A percentile compares a stretch with the other conserved stretches of the same genome.
Evolutionary conservation across 2,888 invertebrate species (phyloP).

Genomic region (Meiosimyza platycephala): DNA sequence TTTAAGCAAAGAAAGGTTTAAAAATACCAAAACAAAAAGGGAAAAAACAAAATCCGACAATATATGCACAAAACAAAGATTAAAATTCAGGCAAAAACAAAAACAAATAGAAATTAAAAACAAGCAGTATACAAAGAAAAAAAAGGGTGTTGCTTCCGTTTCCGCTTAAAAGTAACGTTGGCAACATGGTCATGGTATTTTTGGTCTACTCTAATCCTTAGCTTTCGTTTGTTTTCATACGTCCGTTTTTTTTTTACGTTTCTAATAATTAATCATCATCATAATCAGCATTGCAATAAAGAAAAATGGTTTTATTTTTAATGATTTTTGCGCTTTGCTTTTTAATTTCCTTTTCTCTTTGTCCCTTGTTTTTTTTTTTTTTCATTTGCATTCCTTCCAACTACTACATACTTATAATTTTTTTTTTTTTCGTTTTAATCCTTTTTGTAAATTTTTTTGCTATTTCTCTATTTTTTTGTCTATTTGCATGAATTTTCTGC

Average conservation of each 20-base stretch:
- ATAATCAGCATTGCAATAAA: constrained; percentile 13
- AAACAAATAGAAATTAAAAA: constrained; percentile 23
- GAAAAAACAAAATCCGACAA: neutral
- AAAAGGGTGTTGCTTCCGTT: constrained; percentile 1
- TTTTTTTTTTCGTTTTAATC: no score
- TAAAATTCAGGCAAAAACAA: constrained; percentile 12
- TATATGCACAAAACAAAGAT: constrained; percentile 18
- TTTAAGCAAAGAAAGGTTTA: constrained; percentile 21
- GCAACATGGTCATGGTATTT: neutral
- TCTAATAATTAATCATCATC: constrained; percentile 39
- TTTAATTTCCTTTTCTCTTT: no score
- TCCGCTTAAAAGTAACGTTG: neutral
- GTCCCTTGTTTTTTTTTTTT: no score
- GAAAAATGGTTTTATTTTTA: constrained; percentile 20
- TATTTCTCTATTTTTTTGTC: no score
- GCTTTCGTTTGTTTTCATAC: neutral
- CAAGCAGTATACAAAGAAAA: neutral
- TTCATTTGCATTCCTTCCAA: no score
- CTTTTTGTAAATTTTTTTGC: no score
- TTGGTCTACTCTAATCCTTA: neutral
- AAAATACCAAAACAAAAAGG: constrained; percentile 28
- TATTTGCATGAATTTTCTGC: no score
- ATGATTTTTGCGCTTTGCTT: neutral
- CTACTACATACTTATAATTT: no score
- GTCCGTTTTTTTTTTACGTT: neutral